Percentiles rank a stretch among this genome's conserved stretches.
phyloP scores from a whole-genome alignment of 1,140 invertebrate species.

The Cheumatopsyche charites region DNA sequence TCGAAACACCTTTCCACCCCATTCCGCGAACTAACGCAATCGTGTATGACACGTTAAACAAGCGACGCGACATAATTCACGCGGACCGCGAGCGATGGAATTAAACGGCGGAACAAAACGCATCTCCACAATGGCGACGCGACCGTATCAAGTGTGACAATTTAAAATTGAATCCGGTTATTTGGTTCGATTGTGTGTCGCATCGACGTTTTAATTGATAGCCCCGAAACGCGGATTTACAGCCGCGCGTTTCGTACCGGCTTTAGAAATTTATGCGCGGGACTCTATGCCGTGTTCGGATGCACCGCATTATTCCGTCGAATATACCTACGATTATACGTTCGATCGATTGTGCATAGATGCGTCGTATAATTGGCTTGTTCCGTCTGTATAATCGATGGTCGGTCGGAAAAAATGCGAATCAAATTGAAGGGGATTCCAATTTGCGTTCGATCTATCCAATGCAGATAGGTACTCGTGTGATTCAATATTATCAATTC shows the following conservation, averaged over 20 bases:
- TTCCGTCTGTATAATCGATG: too few species aligned
- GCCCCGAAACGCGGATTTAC: slow-evolving; percentile 7
- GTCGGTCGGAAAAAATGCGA: too few species aligned
- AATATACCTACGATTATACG: too few species aligned
- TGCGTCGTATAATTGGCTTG: too few species aligned
- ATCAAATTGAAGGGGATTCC: too few species aligned
- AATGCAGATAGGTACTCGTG: too few species aligned
- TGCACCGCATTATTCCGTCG: background rate
- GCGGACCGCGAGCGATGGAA: slow-evolving; percentile 8
- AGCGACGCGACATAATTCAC: slow-evolving; percentile 15
- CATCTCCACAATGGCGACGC: background rate
- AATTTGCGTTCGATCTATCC: too few species aligned
- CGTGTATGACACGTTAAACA: background rate
- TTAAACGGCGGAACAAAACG: slow-evolving; percentile 27
- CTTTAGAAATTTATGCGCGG: slow-evolving; percentile 8
- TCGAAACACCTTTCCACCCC: too few species aligned
- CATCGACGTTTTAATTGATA: slow-evolving; percentile 28
- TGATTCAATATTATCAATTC: too few species aligned
- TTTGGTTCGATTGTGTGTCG: slow-evolving; percentile 2
- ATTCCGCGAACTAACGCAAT: too few species aligned
- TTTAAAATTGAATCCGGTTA: slow-evolving; percentile 31
- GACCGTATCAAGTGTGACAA: slow-evolving; percentile 30
- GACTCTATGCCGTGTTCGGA: background rate
- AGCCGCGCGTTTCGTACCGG: slow-evolving; percentile 7
- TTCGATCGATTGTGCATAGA: too few species aligned